Conservation (phyloP, 2,797 vertebrate species). For the Enteromius unitaeniatus region DNA sequence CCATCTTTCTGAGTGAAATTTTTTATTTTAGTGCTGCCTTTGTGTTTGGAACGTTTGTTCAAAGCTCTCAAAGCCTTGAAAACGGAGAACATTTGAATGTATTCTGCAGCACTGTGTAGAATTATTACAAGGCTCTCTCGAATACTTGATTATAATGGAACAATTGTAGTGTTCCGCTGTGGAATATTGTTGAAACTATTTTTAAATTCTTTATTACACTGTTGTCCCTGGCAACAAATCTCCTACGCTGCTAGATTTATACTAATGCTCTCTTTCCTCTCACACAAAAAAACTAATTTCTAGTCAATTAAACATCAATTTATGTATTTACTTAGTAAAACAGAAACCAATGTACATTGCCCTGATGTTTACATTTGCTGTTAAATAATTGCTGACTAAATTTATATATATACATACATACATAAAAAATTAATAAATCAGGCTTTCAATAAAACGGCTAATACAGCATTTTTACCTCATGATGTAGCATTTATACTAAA, state of each 20-base stretch:
- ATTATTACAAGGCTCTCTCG: background rate
- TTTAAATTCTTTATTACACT: constrained; percentile 1
- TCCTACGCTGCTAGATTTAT: background rate
- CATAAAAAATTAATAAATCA: background rate
- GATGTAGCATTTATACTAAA: background rate
- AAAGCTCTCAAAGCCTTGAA: background rate
- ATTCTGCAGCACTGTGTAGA: background rate
- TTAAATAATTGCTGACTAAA: background rate
- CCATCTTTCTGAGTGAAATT: background rate
- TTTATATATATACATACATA: background rate
- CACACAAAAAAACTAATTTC: background rate
- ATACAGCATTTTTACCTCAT: background rate
- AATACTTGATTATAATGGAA: constrained; percentile 11
- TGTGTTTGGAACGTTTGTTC: background rate
- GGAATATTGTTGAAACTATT: constrained; percentile 5
- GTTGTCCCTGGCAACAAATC: background rate
- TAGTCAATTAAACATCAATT: background rate
- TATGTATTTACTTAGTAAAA: background rate
- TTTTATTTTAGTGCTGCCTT: background rate
- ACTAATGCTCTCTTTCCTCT: background rate
- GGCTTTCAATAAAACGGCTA: background rate
- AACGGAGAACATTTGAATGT: background rate
- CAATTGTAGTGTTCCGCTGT: background rate
- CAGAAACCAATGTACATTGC: background rate
- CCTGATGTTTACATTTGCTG: background rate